phyloP scores from a whole-genome alignment of 2,888 invertebrate genomes.

The Luperina testacea region DNA sequence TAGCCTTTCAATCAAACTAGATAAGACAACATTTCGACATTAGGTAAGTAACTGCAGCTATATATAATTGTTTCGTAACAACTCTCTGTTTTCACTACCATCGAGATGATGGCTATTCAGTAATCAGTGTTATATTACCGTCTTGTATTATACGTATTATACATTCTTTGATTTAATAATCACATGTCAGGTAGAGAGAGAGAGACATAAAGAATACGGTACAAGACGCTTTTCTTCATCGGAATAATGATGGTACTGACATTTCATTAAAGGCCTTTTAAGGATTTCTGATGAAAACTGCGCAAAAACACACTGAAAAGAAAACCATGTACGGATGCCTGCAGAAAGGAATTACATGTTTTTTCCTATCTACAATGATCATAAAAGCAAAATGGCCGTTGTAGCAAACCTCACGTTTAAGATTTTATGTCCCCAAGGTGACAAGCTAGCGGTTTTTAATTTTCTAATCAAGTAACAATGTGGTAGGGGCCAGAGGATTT shows the following conservation, averaged over 20 bases:
- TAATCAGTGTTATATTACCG: neutral
- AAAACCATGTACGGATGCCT: neutral
- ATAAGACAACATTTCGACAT: neutral
- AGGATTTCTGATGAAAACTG: neutral
- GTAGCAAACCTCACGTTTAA: neutral
- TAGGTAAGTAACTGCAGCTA: neutral
- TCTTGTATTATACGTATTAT: too few relatives aligned
- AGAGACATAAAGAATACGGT: neutral
- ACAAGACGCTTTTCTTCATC: neutral
- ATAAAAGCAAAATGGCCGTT: constrained; percentile 1
- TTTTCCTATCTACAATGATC: neutral
- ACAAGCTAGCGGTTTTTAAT: neutral
- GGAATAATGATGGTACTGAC: neutral
- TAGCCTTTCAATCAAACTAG: neutral
- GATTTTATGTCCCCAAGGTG: neutral
- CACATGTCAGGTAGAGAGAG: neutral
- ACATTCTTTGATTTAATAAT: too few relatives aligned
- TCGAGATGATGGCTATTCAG: too few relatives aligned
- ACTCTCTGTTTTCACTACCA: neutral
- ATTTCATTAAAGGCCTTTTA: too few relatives aligned
- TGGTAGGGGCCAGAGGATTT: too few relatives aligned
- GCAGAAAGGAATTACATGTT: neutral
- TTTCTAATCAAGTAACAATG: neutral
- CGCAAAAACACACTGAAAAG: neutral
- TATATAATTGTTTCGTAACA: neutral